Percentiles rank a stretch among this genome's conserved stretches.
These are phyloP conservation scores for Saguinus oedipus DNA, from an alignment of 2,797 vertebrate species.

Conservation along the genomic window DNA sequence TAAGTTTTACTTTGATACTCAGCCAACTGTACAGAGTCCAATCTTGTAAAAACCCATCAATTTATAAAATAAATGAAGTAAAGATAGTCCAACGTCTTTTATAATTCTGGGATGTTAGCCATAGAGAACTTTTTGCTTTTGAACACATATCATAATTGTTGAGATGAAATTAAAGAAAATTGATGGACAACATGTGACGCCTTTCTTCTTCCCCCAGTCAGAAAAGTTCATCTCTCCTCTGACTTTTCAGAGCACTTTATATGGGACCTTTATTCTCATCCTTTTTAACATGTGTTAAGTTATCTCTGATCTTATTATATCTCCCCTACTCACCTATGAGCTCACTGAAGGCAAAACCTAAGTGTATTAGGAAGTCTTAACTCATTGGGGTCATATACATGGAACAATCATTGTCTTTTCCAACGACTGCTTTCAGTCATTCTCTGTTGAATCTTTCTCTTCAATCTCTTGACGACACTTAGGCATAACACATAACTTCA, in stretches of 20 bases:
- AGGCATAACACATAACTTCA: neutral
- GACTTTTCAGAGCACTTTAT: neutral
- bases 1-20: conserved; percentile 31
- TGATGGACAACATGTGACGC: conserved; percentile 37
- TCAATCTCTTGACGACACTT: neutral
- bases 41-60: conserved; percentile 61
- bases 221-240: neutral
- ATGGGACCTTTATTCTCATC: conserved; percentile 4
- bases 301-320: conserved; percentile 23
- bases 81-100: conserved; percentile 57
- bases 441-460: neutral
- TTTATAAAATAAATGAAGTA: conserved; percentile 69
- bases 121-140: conserved; percentile 53
- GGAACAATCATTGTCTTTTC: neutral
- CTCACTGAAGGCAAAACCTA: neutral
- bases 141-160: conserved; percentile 48
- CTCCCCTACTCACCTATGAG: conserved; percentile 19
- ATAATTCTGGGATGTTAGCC: conserved; percentile 65
- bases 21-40: conserved; percentile 60
- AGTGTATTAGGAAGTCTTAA: neutral
- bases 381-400: neutral
- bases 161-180: conserved; percentile 48
- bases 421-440: neutral
- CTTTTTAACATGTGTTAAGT: neutral
- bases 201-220: conserved; percentile 51